These are phyloP conservation scores for Mormyrus proboscirostris DNA, from an alignment of 2,797 vertebrate species.

Conservation along the genomic window DNA sequence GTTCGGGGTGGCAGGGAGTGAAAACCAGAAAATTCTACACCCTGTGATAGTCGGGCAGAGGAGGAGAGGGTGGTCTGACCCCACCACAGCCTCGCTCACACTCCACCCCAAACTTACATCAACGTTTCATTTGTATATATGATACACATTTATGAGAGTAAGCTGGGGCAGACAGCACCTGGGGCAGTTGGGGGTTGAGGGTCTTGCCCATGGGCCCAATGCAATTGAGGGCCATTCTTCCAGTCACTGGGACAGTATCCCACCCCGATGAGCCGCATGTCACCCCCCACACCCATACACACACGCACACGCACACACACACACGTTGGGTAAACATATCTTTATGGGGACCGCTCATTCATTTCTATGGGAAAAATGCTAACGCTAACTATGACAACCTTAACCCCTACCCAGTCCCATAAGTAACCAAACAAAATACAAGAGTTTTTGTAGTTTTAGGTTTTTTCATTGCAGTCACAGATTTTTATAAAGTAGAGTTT, in stretches of 20 bases:
- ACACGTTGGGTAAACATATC: too few species aligned
- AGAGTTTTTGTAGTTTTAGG: background rate
- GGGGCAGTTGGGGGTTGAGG: background rate
- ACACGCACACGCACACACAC: too few species aligned
- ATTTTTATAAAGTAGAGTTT: too few species aligned
- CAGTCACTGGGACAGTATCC: background rate
- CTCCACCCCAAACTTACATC: background rate
- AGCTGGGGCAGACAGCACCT: background rate
- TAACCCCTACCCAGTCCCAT: too few species aligned
- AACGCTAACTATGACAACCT: too few species aligned
- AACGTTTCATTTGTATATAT: background rate
- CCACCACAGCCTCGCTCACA: background rate
- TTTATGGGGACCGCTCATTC: too few species aligned
- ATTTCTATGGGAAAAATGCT: too few species aligned
- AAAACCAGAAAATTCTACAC: background rate
- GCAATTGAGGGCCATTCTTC: background rate
- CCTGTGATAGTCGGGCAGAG: background rate
- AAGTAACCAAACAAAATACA: too few species aligned
- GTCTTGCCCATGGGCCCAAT: background rate
- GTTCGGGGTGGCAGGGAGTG: background rate
- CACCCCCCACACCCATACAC: too few species aligned
- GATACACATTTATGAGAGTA: background rate
- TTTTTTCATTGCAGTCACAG: too few species aligned
- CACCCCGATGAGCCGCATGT: background rate
- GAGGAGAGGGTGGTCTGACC: background rate